Percentiles rank a stretch among this genome's conserved stretches.
phyloP scores from a whole-genome alignment of 2,797 vertebrate genomes.

The Hyperoplus lanceolatus region DNA sequence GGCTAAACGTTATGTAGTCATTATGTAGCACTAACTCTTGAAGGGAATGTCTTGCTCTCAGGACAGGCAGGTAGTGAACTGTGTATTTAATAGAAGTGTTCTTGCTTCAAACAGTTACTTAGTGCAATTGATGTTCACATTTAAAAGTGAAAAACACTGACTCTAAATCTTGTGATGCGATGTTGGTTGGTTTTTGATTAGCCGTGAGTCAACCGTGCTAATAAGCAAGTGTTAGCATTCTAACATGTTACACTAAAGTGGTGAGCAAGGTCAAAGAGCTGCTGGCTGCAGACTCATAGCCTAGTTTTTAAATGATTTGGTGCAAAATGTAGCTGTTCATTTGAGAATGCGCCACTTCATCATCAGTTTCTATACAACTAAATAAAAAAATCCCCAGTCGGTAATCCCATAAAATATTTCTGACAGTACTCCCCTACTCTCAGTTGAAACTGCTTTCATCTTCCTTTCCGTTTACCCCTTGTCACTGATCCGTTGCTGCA shows the following conservation, averaged over 20 bases:
- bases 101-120: too few relatives aligned
- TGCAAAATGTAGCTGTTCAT: background rate
- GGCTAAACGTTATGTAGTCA: too few relatives aligned
- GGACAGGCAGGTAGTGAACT: too few relatives aligned
- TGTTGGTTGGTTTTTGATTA: background rate
- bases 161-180: too few relatives aligned
- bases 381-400: background rate
- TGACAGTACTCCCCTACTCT: background rate
- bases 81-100: too few relatives aligned
- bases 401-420: background rate
- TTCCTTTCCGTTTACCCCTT: conserved; percentile 1
- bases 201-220: too few relatives aligned
- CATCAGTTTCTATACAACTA: background rate
- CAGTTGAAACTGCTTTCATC: background rate
- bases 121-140: background rate
- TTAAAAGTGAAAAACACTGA: background rate
- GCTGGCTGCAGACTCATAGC: background rate
- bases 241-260: too few relatives aligned
- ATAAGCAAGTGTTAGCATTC: too few relatives aligned
- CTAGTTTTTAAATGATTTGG: background rate
- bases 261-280: background rate
- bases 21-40: too few relatives aligned
- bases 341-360: background rate
- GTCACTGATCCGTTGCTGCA: background rate
- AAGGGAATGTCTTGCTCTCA: too few relatives aligned